Percentiles rank a stretch among this genome's conserved stretches.
Evolutionary conservation across 2,888 invertebrate species (phyloP).

Genomic region (Volucella inanis): DNA sequence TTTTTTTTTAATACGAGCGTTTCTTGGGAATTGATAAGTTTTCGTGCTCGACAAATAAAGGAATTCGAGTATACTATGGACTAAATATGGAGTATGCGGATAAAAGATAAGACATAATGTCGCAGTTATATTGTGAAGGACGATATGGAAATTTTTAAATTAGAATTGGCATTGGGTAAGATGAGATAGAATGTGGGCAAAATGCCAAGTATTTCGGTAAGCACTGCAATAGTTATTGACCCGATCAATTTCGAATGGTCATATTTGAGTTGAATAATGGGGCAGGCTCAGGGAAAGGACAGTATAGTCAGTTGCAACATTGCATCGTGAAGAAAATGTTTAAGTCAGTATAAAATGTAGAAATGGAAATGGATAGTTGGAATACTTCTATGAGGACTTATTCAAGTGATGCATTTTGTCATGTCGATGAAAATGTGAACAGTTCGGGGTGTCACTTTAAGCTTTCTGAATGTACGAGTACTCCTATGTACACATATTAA

Average conservation of each 20-base stretch:
- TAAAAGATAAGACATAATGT: background rate
- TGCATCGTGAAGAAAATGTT: background rate
- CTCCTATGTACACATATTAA: too few relatives aligned
- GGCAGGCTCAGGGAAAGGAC: background rate
- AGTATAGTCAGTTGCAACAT: background rate
- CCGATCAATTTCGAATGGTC: constrained; percentile 33
- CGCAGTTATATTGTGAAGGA: constrained; percentile 3
- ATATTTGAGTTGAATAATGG: constrained; percentile 25
- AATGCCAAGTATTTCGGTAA: constrained; percentile 29
- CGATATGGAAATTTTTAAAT: constrained; percentile 19
- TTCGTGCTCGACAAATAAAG: background rate
- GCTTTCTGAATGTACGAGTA: too few relatives aligned
- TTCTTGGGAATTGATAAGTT: background rate
- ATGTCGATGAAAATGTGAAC: too few relatives aligned
- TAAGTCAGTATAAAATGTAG: too few relatives aligned
- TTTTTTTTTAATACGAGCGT: too few relatives aligned
- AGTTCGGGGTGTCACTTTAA: too few relatives aligned
- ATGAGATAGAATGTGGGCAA: constrained; percentile 23
- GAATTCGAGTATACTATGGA: background rate
- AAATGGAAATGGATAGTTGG: too few relatives aligned
- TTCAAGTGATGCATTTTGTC: too few relatives aligned
- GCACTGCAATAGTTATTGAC: constrained; percentile 18
- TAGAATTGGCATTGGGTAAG: constrained; percentile 30
- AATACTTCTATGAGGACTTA: too few relatives aligned
- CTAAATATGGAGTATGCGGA: background rate